phyloP scores from a whole-genome alignment of 2,797 vertebrate species.

The Premnoplex brunnescens region DNA sequence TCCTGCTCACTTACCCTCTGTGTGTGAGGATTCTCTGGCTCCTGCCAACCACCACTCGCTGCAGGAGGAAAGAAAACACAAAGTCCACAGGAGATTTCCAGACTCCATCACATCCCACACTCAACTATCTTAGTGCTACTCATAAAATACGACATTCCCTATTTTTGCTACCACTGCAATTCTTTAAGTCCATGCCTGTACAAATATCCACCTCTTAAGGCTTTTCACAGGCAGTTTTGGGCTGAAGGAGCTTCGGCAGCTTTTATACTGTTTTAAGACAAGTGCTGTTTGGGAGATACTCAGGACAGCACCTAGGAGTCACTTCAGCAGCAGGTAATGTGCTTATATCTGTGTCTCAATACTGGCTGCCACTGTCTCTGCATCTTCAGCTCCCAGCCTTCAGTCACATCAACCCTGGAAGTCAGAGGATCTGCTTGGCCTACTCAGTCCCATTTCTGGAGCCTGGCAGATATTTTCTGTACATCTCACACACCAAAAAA shows the following conservation, averaged over 20 bases:
- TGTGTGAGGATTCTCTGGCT: constrained; percentile 93
- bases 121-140: background rate
- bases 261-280: background rate
- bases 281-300: background rate
- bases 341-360: background rate
- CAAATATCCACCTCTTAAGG: background rate
- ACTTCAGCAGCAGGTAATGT: background rate
- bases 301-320: background rate
- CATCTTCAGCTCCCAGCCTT: background rate
- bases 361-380: background rate
- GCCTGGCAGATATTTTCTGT: background rate
- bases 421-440: background rate
- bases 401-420: background rate
- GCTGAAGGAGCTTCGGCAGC: background rate
- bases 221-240: background rate
- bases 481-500: background rate
- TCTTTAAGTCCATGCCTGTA: background rate
- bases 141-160: background rate
- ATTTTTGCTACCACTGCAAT: background rate
- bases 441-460: background rate
- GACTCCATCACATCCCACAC: background rate
- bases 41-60: constrained; percentile 99
- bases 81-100: background rate
- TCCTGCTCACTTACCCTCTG: constrained; percentile 85
- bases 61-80: constrained; percentile 51